Base-by-base conservation (phyloP, 1,140 invertebrate species). In the Megathymus violae region DNA sequence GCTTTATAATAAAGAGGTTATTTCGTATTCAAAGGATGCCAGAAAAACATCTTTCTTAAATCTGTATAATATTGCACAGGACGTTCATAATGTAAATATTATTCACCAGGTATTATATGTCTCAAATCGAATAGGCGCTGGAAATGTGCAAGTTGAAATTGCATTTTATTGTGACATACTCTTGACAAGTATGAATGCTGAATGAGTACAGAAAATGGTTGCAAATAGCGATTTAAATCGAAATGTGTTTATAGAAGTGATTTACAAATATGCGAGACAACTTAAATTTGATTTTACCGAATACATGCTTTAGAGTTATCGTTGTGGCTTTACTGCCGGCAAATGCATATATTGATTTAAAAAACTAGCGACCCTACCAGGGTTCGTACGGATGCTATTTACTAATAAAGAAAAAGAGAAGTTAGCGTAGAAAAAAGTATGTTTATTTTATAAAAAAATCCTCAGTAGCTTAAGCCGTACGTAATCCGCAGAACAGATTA, bases 81-180 rank as follows among this genome's bases (percentile, higher is more conserved):
- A 56, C 15, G 4, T 36, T 36, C 34, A 36, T 36, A 6, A 31
- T 9, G 34, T 36, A n/a, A 36, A 56, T 56, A 13, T 56, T 43
- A 9, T 27, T 41, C 14, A 11, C 17, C 34, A 40, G 38, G 15
- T 17, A 25, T 38, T 54, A 31, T 31, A 9, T 31, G 27, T 31
- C 4, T 31, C 27, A 4, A 31, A 1, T 7, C 27, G 7, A 31
- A 4, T 7, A 31, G 3, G 27, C 3, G 7, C 27, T 31, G 27
- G n/a, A 52, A 52, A 52, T 52, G 16, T 52, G 36, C 50, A 52
- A 17, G 16, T 40, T 11, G 34, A 52, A 52, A 52, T 52, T 52
- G 50, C 36, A 40, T 52, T 52, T 52, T 52, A 52, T 40, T 52
- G 46, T 52, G 36, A 38, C 34, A 14, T 19, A 22, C 13, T 19